Evolutionary conservation across 2,113 vertebrate species (phyloP).

Genomic region (Telmatochromis brachygnathus): DNA sequence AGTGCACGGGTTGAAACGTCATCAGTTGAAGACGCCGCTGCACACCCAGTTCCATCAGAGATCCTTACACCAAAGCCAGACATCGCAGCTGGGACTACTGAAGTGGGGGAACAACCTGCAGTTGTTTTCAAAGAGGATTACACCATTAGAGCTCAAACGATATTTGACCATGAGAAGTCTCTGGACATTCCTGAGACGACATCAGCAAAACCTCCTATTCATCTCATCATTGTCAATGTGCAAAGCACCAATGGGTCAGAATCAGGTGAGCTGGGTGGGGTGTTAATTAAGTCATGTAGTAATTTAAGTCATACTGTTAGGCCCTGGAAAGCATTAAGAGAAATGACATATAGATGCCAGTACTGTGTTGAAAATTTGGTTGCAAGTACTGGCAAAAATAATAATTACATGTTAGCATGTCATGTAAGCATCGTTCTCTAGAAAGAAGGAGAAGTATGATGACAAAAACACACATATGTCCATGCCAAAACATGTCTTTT

Average conservation of each 20-base stretch:
- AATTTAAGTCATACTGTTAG: not conserved
- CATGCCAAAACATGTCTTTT: not conserved
- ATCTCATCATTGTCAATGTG: constrained; percentile 77
- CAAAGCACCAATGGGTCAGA: constrained; percentile 76
- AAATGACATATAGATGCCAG: not conserved
- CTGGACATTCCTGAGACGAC: constrained; percentile 3
- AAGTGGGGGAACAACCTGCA: not conserved
- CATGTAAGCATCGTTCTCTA: not conserved
- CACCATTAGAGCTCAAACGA: not conserved
- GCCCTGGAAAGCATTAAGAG: not conserved
- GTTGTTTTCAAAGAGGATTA: constrained; percentile 61
- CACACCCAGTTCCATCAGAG: not conserved
- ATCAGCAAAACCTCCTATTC: constrained; percentile 9
- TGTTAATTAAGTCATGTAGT: not conserved
- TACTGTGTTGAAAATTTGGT: not conserved
- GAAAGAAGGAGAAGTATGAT: not conserved
- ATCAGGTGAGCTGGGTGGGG: constrained; percentile 75
- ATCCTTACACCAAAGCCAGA: not conserved
- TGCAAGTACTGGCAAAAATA: not conserved
- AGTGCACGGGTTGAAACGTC: not conserved
- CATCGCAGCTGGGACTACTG: not conserved
- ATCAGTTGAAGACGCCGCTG: not conserved
- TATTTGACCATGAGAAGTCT: constrained; percentile 42
- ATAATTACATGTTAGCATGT: not conserved
- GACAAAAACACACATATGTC: not conserved